Evolutionary conservation across 92 coral and sea anemone species (phyloP).

Genomic region (Epizoanthus stellaris): DNA sequence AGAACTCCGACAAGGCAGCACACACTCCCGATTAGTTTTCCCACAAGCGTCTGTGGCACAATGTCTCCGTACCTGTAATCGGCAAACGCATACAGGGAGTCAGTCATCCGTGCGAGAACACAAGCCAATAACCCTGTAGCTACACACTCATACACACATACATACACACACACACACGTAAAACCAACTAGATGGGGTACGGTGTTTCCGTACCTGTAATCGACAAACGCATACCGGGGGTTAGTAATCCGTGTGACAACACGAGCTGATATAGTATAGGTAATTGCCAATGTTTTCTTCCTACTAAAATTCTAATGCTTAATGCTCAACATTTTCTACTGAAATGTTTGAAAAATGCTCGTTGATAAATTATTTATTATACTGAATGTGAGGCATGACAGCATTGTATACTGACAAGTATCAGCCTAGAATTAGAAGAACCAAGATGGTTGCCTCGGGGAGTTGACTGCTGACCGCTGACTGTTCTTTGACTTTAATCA

Average conservation of each 20-base stretch:
- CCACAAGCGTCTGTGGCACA: constrained; percentile 79
- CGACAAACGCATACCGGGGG: not conserved
- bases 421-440: too few relatives aligned
- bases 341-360: too few relatives aligned
- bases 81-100: not conserved
- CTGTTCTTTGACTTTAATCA: too few relatives aligned
- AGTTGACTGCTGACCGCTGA: too few relatives aligned
- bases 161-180: not conserved
- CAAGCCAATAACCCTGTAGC: not conserved
- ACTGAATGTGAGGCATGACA: too few relatives aligned
- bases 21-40: constrained; percentile 81
- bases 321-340: too few relatives aligned
- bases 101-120: not conserved
- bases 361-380: too few relatives aligned
- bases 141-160: not conserved
- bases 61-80: constrained; percentile 80
- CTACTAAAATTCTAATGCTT: too few relatives aligned
- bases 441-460: too few relatives aligned
- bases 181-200: constrained; percentile 53
- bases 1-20: constrained; percentile 89
- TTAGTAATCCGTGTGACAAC: not conserved
- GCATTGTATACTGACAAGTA: too few relatives aligned
- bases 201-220: constrained; percentile 78
- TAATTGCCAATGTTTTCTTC: too few relatives aligned
- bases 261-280: not conserved